phyloP scores from a whole-genome alignment of 2,888 invertebrate genomes.

The Dilophus febrilis region DNA sequence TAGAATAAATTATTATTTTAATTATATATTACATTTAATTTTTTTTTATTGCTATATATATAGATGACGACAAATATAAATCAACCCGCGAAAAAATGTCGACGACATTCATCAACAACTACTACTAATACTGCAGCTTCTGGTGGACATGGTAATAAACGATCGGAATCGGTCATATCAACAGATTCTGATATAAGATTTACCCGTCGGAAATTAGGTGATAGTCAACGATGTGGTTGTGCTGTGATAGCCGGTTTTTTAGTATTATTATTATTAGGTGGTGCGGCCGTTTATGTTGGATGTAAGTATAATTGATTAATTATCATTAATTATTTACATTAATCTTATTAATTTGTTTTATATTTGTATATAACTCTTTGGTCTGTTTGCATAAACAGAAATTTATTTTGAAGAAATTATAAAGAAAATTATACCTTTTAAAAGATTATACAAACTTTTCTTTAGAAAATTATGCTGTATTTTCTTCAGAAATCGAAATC shows the following conservation, averaged over 20 bases:
- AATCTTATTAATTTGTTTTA: conserved; percentile 5
- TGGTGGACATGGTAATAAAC: conserved; percentile 24
- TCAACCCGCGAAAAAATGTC: conserved; percentile 16
- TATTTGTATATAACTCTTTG: neutral
- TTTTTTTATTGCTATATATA: conserved; percentile 1
- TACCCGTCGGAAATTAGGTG: conserved; percentile 66
- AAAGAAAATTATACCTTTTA: too few species aligned
- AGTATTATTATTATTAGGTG: conserved; percentile 56
- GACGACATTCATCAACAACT: conserved; percentile 5
- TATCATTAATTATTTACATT: conserved; percentile 8
- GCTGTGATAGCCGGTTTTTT: conserved; percentile 71
- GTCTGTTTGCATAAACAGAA: too few species aligned
- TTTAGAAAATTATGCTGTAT: too few species aligned
- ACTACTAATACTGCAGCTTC: too few species aligned
- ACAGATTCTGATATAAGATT: conserved; percentile 82
- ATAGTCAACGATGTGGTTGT: conserved; percentile 75
- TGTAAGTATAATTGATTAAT: too few species aligned
- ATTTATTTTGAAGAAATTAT: too few species aligned
- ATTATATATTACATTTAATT: neutral
- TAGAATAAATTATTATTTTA: too few species aligned
- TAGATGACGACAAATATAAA: conserved; percentile 9
- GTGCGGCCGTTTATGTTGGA: conserved; percentile 43
- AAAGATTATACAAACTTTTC: too few species aligned
- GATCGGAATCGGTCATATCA: conserved; percentile 64
- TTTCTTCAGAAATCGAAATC: too few species aligned